Conservation (phyloP, 2,888 invertebrate species). For the Tubulanus polymorphus region DNA sequence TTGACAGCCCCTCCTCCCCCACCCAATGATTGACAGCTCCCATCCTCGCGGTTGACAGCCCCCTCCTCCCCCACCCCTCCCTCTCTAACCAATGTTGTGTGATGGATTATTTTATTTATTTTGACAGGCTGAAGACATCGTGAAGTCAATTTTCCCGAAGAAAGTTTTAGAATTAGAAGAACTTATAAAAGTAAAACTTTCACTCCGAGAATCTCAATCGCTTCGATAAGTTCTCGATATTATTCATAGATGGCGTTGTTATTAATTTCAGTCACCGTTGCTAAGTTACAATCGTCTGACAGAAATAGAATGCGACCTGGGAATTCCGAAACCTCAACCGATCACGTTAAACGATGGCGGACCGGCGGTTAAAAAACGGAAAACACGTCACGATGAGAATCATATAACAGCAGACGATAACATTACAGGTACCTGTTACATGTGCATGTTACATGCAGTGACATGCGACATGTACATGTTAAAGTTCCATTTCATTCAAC, state of each 20-base stretch:
- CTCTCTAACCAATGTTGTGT: too few relatives aligned
- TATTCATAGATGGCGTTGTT: too few relatives aligned
- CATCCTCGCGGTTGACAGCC: too few relatives aligned
- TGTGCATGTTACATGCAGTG: too few relatives aligned
- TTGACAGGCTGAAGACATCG: conserved; percentile 66
- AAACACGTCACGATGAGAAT: background rate
- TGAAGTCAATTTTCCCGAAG: conserved; percentile 85
- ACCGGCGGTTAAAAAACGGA: conserved; percentile 9
- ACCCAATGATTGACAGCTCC: too few relatives aligned
- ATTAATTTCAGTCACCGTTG: conserved; percentile 61
- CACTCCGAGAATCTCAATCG: background rate
- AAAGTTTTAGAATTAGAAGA: conserved; percentile 89
- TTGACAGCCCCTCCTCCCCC: too few relatives aligned
- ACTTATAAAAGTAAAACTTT: conserved; percentile 62
- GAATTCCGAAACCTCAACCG: conserved; percentile 85
- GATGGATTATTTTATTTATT: conserved; percentile 6
- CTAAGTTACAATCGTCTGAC: conserved; percentile 74
- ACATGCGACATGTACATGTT: too few relatives aligned
- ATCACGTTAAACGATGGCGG: conserved; percentile 27
- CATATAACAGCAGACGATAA: too few relatives aligned
- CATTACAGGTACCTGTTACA: too few relatives aligned
- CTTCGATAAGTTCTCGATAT: too few relatives aligned
- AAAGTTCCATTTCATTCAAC: too few relatives aligned
- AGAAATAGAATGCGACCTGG: conserved; percentile 76
- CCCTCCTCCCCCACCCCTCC: too few relatives aligned